phyloP scores from a whole-genome alignment of 2,888 invertebrate genomes.

The Apamea crenata region DNA sequence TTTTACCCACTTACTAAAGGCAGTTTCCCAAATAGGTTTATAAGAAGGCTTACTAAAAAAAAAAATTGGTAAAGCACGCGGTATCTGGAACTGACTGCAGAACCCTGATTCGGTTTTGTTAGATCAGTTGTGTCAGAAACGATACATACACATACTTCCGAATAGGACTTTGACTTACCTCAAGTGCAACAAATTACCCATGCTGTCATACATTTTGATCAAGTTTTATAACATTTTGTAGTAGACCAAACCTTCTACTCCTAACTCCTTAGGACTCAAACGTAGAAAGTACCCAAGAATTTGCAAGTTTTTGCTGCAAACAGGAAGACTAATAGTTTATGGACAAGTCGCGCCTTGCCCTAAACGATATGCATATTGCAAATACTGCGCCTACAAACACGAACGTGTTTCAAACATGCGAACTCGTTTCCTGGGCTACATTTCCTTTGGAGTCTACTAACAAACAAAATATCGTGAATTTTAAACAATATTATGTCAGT shows the following conservation, averaged over 20 bases:
- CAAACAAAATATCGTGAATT: background rate
- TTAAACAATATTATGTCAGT: background rate
- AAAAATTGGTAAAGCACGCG: too few relatives aligned
- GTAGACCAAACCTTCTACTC: slow-evolving; percentile 5
- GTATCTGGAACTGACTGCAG: too few relatives aligned
- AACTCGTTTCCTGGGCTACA: slow-evolving; percentile 51
- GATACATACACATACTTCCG: too few relatives aligned
- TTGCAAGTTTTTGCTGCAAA: slow-evolving; percentile 52
- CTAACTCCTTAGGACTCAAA: background rate
- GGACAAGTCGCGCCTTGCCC: slow-evolving; percentile 38
- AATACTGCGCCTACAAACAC: slow-evolving; percentile 23
- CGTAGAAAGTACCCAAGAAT: slow-evolving; percentile 50
- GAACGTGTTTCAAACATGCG: slow-evolving; percentile 52
- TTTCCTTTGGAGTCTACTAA: slow-evolving; percentile 22
- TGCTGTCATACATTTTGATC: too few relatives aligned
- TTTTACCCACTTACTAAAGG: too few relatives aligned
- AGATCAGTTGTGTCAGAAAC: too few relatives aligned
- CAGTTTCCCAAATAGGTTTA: too few relatives aligned
- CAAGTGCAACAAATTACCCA: too few relatives aligned
- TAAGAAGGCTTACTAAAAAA: too few relatives aligned
- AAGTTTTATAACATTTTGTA: too few relatives aligned
- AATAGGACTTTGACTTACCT: too few relatives aligned
- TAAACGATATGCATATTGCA: slow-evolving; percentile 46
- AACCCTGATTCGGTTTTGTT: too few relatives aligned
- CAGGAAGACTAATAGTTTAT: slow-evolving; percentile 50